A percentile compares a stretch with the other conserved stretches of the same genome.
Conservation (phyloP, 2,113 vertebrate genomes). For the Platichthys flesus region DNA sequence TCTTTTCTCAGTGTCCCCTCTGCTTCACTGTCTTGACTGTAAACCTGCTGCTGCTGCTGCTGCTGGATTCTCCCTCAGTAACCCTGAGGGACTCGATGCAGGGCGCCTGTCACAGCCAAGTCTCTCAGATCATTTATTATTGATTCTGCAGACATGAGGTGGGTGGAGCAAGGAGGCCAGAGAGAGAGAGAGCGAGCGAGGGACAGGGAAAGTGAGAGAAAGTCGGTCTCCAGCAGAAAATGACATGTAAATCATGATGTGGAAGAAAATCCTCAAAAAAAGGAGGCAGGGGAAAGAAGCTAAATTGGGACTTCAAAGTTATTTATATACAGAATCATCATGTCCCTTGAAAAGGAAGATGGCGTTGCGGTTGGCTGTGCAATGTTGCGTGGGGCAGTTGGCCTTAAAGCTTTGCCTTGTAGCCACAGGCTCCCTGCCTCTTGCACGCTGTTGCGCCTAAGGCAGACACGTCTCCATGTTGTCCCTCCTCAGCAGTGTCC, state of each 20-base stretch:
- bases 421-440: constrained; percentile 40
- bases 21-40: constrained; percentile 28
- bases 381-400: constrained; percentile 16
- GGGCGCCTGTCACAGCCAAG: constrained; percentile 55
- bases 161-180: constrained; percentile 29
- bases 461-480: constrained; percentile 53
- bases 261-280: not conserved
- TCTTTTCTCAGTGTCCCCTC: constrained; percentile 25
- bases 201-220: constrained; percentile 4
- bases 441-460: constrained; percentile 31
- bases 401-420: constrained; percentile 45
- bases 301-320: too few species aligned
- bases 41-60: constrained; percentile 33
- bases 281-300: not conserved
- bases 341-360: not conserved
- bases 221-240: constrained; percentile 12
- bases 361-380: constrained; percentile 12
- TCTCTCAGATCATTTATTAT: constrained; percentile 69
- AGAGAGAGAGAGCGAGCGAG: constrained; percentile 5
- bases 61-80: constrained; percentile 25
- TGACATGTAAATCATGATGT: not conserved
- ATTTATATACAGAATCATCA: not conserved
- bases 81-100: constrained; percentile 48
- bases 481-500: constrained; percentile 25
- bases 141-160: constrained; percentile 55